Evolutionary conservation across 2,113 vertebrate genomes (phyloP).

Genomic region (Leptobrachium leishanense): DNA sequence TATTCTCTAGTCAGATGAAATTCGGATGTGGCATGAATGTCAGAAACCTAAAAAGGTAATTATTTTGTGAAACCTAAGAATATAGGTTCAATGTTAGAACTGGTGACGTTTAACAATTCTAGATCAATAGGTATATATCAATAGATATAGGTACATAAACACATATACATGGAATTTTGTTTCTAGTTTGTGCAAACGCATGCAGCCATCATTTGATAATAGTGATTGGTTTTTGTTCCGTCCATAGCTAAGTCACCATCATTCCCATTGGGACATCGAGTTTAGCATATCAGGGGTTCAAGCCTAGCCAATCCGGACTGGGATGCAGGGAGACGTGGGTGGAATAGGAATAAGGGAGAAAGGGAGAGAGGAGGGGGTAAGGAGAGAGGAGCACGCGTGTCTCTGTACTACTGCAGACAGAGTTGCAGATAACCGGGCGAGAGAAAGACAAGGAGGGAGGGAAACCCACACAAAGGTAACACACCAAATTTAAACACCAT

Average conservation of each 20-base stretch:
- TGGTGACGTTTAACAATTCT: no score
- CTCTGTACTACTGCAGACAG: conserved; percentile 46
- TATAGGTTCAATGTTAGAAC: no score
- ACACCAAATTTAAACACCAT: not conserved
- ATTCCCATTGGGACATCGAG: conserved; percentile 10
- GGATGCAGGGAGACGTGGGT: conserved; percentile 42
- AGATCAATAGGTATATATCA: no score
- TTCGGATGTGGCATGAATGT: no score
- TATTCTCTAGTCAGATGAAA: no score
- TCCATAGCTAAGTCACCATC: not conserved
- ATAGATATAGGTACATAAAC: no score
- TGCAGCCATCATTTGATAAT: not conserved
- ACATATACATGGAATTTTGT: no score
- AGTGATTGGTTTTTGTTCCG: not conserved
- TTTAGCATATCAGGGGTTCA: conserved; percentile 32
- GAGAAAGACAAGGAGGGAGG: not conserved
- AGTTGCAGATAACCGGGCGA: conserved; percentile 44
- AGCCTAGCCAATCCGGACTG: conserved; percentile 13
- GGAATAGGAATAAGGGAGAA: conserved; percentile 33
- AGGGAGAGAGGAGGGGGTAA: not conserved
- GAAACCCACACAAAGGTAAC: conserved; percentile 28
- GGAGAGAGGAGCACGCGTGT: conserved; percentile 28
- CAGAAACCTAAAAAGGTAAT: no score
- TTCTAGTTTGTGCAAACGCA: not conserved
- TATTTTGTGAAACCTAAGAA: no score